These are phyloP conservation scores for Nemopilema nomurai DNA, from an alignment of 30 jellyfish, hydroid and myxozoan genomes.

Conservation along the genomic window DNA sequence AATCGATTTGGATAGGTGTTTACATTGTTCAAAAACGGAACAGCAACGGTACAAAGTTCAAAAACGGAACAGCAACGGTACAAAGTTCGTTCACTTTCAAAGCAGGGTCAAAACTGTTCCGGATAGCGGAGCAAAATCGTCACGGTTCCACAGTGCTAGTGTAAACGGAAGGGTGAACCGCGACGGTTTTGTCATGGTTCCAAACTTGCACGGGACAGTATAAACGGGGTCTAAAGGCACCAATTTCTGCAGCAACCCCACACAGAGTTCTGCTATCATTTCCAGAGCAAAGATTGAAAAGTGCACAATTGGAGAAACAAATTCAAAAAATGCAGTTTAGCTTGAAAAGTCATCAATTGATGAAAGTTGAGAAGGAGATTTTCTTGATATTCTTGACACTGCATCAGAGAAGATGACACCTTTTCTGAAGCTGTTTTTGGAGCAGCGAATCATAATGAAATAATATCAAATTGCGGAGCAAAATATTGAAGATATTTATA, in stretches of 20 bases:
- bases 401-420: conserved; percentile 53
- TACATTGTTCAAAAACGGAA: no score
- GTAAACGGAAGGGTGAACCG: no score
- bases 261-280: conserved; percentile 44
- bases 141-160: no score
- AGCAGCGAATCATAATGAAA: conserved; percentile 48
- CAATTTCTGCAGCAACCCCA: conserved; percentile 63
- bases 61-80: no score
- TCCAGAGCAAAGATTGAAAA: conserved; percentile 64
- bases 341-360: conserved; percentile 18
- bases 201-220: no score
- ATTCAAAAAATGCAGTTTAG: conserved; percentile 37
- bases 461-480: conserved; percentile 39
- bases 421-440: conserved; percentile 84
- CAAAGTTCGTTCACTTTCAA: no score
- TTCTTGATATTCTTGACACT: conserved; percentile 22
- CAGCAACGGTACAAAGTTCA: no score
- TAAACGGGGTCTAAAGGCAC: conserved; percentile 47
- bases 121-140: no score
- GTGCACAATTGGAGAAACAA: conserved; percentile 48
- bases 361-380: conserved; percentile 25
- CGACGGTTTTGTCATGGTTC: no score
- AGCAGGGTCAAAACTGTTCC: no score
- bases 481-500: no score
- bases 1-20: no score